Evolutionary conservation across 2,113 vertebrate genomes (phyloP), one percentile per base, ranked within the genome.

Genomic region (Dicentrarchus labrax): DNA sequence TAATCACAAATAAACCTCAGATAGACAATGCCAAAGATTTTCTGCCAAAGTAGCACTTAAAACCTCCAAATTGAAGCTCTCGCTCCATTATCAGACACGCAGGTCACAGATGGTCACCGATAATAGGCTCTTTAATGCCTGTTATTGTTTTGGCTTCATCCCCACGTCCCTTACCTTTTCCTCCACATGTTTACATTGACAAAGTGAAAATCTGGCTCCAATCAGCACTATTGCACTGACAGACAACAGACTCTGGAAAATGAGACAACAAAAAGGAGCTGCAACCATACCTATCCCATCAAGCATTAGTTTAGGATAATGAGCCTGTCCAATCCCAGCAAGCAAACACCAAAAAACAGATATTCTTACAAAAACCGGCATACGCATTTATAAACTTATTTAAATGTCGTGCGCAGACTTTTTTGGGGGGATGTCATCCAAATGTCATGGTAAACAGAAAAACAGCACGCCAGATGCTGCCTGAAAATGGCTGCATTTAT

Each of bases 91-190:
- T 87, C 53, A 70, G 72, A 75, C 72, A 69, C 30, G 3, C 48
- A 66, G 81, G 84, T 78, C 72, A 80, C 82, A 89, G 82, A 90
- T 87, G 84, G 82, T 70, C 80, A 82, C 71, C 51, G 51, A 78
- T 87, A 82, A 82, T 76, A 50, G 22, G 66, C 86, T 75, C 67
- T 78, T 84, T 81, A 81, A 83, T 0, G 60, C 7, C 43, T 75
- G 65, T 82, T 84, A 67, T 77, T 70, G 75, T 67, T 77, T 78
- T 77, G 67, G 54, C 76, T 59, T 67, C 8, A 47, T 73, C 73
- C 48, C 64, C 36, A 24, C 24, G 2, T 81, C 53, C 36, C 21
- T 76, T 60, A 24, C 47, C 43, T 72, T 78, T 41, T 73, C 45
- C 41, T 48, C 38, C 47, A 65, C 47, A 38, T 38, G 22, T 67